Evolutionary conservation across 2,113 vertebrate genomes (phyloP).

Genomic region (Peucedramus taeniatus): DNA sequence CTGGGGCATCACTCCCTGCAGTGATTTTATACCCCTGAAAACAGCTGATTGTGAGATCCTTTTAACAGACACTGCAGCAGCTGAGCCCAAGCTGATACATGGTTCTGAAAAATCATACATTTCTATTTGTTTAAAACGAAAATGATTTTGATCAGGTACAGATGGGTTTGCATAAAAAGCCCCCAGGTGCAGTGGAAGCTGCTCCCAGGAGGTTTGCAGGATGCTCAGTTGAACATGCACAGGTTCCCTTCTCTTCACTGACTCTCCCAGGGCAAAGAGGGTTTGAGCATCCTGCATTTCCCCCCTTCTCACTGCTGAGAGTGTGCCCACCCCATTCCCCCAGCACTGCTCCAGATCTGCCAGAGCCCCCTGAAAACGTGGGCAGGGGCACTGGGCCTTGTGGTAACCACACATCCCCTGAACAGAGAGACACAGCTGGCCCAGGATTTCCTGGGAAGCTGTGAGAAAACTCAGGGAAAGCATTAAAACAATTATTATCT

Average conservation of each 20-base stretch:
- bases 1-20: not conserved
- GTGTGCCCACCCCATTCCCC: not conserved
- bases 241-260: not conserved
- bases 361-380: fast-evolving
- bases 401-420: no score
- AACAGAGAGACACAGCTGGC: no score
- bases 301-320: not conserved
- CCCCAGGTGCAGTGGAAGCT: not conserved
- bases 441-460: no score
- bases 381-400: not conserved
- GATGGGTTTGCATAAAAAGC: not conserved
- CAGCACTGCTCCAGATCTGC: fast-evolving
- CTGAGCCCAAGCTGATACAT: not conserved
- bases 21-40: not conserved
- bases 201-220: not conserved
- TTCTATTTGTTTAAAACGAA: not conserved
- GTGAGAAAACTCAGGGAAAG: no score
- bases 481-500: no score
- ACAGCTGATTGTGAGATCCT: not conserved
- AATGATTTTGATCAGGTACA: not conserved
- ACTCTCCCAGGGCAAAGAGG: not conserved
- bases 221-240: not conserved
- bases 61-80: not conserved
- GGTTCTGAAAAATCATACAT: not conserved
- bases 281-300: not conserved